Evolutionary conservation across 2,113 vertebrate genomes (phyloP).

Genomic region (Gymnocephalus cernua): DNA sequence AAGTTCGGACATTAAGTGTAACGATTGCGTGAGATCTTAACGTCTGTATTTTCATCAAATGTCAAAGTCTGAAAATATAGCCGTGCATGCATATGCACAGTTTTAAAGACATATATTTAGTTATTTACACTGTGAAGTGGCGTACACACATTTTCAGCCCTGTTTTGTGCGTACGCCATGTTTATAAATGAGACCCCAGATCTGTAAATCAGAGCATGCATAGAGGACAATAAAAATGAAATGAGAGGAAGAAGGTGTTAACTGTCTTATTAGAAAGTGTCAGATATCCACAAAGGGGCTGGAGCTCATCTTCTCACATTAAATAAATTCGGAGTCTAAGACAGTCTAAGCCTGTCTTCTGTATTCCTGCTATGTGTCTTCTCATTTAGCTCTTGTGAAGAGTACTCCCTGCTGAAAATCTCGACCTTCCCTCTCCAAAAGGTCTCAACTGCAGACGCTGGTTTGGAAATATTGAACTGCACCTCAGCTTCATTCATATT

Average conservation of each 20-base stretch:
- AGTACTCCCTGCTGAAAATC: conserved; percentile 41
- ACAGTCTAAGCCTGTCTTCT: conserved; percentile 39
- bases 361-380: conserved; percentile 51
- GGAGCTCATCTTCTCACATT: conserved; percentile 29
- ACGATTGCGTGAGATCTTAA: too few species aligned
- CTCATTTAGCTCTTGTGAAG: conserved; percentile 50
- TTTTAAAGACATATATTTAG: too few species aligned
- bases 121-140: too few species aligned
- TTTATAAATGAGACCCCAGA: too few species aligned
- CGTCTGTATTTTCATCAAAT: too few species aligned
- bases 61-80: too few species aligned
- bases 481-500: conserved; percentile 27
- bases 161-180: too few species aligned
- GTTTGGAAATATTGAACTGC: background rate
- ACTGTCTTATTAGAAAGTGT: conserved; percentile 34
- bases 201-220: background rate
- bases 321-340: conserved; percentile 46
- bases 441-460: conserved; percentile 11
- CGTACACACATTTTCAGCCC: too few species aligned
- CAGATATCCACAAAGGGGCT: conserved; percentile 24
- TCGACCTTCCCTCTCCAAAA: conserved; percentile 28
- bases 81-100: too few species aligned
- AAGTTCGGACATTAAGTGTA: too few species aligned
- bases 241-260: conserved; percentile 19
- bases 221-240: background rate